Percentiles rank a stretch among this genome's conserved stretches.
Conservation (phyloP, 2,113 vertebrate species). For the Thalassoma bifasciatum region DNA sequence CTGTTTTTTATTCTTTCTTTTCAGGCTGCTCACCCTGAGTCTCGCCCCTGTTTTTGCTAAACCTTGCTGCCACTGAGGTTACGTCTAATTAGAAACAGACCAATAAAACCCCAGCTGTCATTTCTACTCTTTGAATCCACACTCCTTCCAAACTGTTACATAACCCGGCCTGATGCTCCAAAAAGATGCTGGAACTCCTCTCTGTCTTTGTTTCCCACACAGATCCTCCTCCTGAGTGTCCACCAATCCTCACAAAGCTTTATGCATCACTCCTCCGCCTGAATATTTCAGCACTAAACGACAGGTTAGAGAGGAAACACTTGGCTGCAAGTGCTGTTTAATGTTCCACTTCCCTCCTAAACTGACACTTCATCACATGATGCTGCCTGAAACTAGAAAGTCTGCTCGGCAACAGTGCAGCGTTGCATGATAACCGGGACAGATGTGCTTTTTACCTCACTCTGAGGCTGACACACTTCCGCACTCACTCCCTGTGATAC, state of each 20-base stretch:
- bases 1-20: not conserved
- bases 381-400: not conserved
- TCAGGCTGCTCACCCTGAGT: not conserved
- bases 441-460: conserved; percentile 23
- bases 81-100: conserved; percentile 13
- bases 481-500: not conserved
- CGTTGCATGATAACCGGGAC: conserved; percentile 8
- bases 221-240: not conserved
- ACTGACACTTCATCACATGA: not conserved
- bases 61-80: not conserved
- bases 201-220: conserved; percentile 1
- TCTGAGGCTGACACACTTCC: conserved; percentile 16
- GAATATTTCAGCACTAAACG: conserved; percentile 25
- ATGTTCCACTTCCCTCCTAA: conserved; percentile 18
- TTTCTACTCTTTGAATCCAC: not conserved
- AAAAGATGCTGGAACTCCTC: conserved; percentile 6
- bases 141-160: conserved; percentile 25
- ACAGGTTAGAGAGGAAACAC: conserved; percentile 17
- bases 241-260: conserved; percentile 22
- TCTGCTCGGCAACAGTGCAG: conserved; percentile 39
- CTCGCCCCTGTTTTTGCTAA: not conserved
- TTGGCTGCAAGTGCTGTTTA: conserved; percentile 36
- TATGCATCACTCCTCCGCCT: conserved; percentile 10
- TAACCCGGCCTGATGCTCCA: conserved; percentile 20
- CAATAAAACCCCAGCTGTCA: conserved; percentile 34